Percentiles rank a stretch among this genome's conserved stretches.
These are phyloP conservation scores for Dunckerocampus dactyliophorus DNA, from an alignment of 2,113 vertebrate genomes.

Conservation along the genomic window DNA sequence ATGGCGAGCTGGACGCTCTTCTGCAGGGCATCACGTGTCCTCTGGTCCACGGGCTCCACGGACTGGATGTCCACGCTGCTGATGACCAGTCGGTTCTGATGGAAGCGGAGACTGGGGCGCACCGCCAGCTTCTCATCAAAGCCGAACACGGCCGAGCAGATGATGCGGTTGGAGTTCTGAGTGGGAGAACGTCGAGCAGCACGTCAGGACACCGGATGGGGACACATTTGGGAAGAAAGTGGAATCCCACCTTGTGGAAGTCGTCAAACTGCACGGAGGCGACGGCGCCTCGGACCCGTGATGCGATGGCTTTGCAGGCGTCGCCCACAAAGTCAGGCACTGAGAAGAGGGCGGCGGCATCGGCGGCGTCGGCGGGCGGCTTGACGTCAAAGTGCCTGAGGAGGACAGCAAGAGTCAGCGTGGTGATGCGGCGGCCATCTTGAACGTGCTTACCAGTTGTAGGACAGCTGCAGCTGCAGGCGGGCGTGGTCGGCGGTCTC, in stretches of 20 bases:
- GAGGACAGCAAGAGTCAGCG: background rate
- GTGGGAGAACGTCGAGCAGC: background rate
- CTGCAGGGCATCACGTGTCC: constrained; percentile 83
- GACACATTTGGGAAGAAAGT: background rate
- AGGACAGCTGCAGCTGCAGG: constrained; percentile 86
- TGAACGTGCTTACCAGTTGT: constrained; percentile 78
- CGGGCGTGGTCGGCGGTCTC: constrained; percentile 88
- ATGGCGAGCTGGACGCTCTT: constrained; percentile 91
- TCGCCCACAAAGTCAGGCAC: constrained; percentile 87
- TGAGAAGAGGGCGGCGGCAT: constrained; percentile 74
- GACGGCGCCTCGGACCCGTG: constrained; percentile 82
- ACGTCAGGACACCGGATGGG: background rate
- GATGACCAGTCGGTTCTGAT: constrained; percentile 82
- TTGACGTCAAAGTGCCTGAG: constrained; percentile 83
- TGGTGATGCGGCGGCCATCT: too few species aligned
- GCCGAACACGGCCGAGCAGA: constrained; percentile 84
- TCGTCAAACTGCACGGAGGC: constrained; percentile 88
- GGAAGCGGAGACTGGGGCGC: constrained; percentile 69
- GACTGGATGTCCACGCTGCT: constrained; percentile 90
- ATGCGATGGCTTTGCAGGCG: constrained; percentile 85
- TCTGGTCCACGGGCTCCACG: constrained; percentile 87
- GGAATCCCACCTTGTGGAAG: constrained; percentile 80
- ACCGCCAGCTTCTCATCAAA: constrained; percentile 76
- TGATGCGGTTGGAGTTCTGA: constrained; percentile 86
- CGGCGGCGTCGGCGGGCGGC: constrained; percentile 1